Evolutionary conservation across 1,140 invertebrate species (phyloP).

Genomic region (Heliconius melpomene): DNA sequence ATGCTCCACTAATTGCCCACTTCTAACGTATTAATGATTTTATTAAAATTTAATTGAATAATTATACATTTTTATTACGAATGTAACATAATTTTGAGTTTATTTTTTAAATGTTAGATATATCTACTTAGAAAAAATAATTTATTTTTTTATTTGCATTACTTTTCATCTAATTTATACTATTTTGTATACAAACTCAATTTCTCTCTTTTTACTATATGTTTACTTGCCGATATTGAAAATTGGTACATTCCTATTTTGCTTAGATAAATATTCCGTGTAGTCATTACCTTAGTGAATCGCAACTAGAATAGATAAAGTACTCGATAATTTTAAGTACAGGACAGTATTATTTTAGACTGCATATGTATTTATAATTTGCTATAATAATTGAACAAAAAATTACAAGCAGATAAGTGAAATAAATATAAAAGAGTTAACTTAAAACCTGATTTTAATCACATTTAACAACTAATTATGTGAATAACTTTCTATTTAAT

Average conservation of each 20-base stretch:
- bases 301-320: too few species aligned
- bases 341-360: background rate
- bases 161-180: too few species aligned
- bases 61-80: constrained; percentile 1
- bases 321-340: too few species aligned
- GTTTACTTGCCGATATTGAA: too few species aligned
- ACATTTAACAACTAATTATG: background rate
- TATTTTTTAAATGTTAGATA: background rate
- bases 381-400: background rate
- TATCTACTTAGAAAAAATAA: too few species aligned
- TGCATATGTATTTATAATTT: background rate
- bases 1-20: constrained; percentile 38
- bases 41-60: constrained; percentile 2
- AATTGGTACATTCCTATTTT: too few species aligned
- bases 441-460: constrained; percentile 4
- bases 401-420: background rate
- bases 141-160: too few species aligned
- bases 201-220: too few species aligned
- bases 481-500: constrained; percentile 3
- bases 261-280: too few species aligned
- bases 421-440: background rate
- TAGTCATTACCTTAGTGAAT: too few species aligned
- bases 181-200: too few species aligned
- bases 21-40: constrained; percentile 11
- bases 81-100: background rate